Evolutionary conservation across 1,140 invertebrate species (phyloP).

Genomic region (Solenopsis invicta): DNA sequence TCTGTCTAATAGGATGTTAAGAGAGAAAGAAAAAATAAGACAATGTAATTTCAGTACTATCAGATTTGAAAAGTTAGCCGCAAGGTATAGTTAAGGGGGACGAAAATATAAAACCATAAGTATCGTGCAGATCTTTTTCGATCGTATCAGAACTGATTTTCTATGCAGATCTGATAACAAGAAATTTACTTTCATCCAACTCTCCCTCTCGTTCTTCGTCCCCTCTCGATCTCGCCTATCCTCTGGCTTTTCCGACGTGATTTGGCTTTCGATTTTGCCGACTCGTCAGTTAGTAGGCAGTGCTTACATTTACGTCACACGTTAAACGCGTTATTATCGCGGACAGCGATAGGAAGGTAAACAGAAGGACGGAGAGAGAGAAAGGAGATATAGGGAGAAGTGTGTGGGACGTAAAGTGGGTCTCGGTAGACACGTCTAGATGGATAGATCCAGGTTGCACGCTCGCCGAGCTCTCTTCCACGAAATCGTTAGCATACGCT

Average conservation of each 20-base stretch:
- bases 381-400: neutral
- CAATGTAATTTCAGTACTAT: neutral
- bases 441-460: slow-evolving; percentile 58
- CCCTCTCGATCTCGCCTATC: neutral
- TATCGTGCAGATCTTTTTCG: slow-evolving; percentile 22
- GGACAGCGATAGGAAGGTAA: neutral
- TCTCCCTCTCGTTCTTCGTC: neutral
- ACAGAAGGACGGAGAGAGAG: neutral
- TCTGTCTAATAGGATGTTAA: too few relatives aligned
- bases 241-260: slow-evolving; percentile 4
- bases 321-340: slow-evolving; percentile 55
- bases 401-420: slow-evolving; percentile 44
- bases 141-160: neutral
- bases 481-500: slow-evolving; percentile 60
- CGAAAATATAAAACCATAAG: neutral
- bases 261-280: slow-evolving; percentile 45
- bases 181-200: neutral
- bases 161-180: neutral
- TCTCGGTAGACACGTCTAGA: slow-evolving; percentile 61
- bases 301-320: slow-evolving; percentile 48
- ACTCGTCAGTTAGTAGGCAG: neutral
- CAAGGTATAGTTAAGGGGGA: neutral
- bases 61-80: slow-evolving; percentile 4
- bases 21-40: too few relatives aligned
- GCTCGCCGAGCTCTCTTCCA: slow-evolving; percentile 48